Evolutionary conservation across 30 jellyfish, hydroid and myxozoan species (phyloP), one percentile per base, ranked within the genome.

Genomic region (Clytia hemisphaerica): DNA sequence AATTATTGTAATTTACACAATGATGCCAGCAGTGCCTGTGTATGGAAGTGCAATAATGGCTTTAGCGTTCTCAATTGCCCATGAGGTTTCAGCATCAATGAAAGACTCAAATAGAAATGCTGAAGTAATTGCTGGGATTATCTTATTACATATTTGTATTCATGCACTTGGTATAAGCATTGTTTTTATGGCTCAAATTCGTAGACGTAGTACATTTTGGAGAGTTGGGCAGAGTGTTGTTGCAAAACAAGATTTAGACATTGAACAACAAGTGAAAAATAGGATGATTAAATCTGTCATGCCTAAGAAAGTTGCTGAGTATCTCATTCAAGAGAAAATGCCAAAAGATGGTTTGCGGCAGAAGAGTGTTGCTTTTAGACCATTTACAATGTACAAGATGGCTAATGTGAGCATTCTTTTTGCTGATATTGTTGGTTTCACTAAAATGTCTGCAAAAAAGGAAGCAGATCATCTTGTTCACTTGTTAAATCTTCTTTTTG

Each of bases 251-350:
- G 99, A 91, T 58, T 53, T 91, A 62, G 99, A 91, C 45, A 82
- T 77, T 22, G 99, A 91, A 70, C 83, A 91, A 66, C 36, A 88
- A 33, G 79, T 72, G 57, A 91, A 91, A 55, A 93, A 91, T 61
- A 55, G 94, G 51, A 91, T 91, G 99, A 91, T 91, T 7, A 63
- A 95, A 54, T 91, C 96, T 77, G 99, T 91, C 34, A 91, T 91
- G 99, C 99, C 99, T 25, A 82, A 82, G 58, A 85, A 76, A 14
- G 99, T 91, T 78, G 99, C 99, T 31, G 99, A 91, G 29, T 91
- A 91, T 91, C 82, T 91, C 15, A 91, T 91, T 42, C 30, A 25
- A 2, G n/a, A n/a, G n/a, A n/a, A n/a, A n/a, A n/a, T n/a, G n/a
- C n/a, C n/a, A n/a, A 67, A 65, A 30, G 93, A 91, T 69, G 99